These are phyloP conservation scores for Camponotus fellah DNA, from an alignment of 2,888 invertebrate species.

Conservation along the genomic window DNA sequence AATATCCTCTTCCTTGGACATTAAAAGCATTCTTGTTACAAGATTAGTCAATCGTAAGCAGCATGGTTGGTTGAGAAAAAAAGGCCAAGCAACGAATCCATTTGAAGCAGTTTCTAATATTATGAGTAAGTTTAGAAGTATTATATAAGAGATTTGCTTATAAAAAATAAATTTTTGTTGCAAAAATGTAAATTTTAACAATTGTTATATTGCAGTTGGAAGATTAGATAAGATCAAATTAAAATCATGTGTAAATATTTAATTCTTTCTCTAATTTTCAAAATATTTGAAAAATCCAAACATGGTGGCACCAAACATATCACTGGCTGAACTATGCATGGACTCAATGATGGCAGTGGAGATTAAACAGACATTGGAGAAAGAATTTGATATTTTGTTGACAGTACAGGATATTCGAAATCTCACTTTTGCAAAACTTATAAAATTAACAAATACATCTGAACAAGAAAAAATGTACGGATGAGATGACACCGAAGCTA, in stretches of 20 bases:
- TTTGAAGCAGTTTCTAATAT: slow-evolving; percentile 91
- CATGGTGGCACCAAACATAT: slow-evolving; percentile 90
- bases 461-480: slow-evolving; percentile 49
- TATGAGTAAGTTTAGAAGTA: slow-evolving; percentile 79
- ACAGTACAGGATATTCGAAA: slow-evolving; percentile 95
- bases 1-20: slow-evolving; percentile 92
- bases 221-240: neutral
- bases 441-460: slow-evolving; percentile 80
- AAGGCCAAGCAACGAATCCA: slow-evolving; percentile 88
- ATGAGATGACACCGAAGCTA: neutral
- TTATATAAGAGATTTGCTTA: neutral
- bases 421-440: slow-evolving; percentile 91
- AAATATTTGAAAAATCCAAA: slow-evolving; percentile 86
- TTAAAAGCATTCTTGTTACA: slow-evolving; percentile 82
- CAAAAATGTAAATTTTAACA: neutral
- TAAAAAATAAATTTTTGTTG: neutral
- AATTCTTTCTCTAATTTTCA: neutral
- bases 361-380: slow-evolving; percentile 96
- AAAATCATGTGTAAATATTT: neutral
- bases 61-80: slow-evolving; percentile 96
- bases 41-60: slow-evolving; percentile 90
- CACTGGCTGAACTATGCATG: slow-evolving; percentile 97
- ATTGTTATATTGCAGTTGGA: neutral
- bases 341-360: slow-evolving; percentile 99
- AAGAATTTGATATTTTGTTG: slow-evolving; percentile 95